phyloP scores from a whole-genome alignment of 2,113 vertebrate species.

The Neofelis nebulosa region DNA sequence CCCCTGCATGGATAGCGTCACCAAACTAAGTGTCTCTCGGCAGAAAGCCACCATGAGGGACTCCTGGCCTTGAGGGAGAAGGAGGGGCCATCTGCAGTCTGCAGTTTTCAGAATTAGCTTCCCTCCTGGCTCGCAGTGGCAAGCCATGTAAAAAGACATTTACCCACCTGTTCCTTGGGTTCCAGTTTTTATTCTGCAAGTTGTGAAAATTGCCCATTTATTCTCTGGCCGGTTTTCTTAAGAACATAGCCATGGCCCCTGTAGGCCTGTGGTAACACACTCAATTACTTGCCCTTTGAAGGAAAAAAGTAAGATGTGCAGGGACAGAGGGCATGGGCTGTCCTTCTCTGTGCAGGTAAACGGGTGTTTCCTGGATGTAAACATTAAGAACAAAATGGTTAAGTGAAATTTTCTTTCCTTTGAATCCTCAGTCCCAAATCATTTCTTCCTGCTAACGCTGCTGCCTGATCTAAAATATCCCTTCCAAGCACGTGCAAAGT shows the following conservation, averaged over 20 bases:
- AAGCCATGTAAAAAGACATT: not conserved
- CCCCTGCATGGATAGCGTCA: too few relatives aligned
- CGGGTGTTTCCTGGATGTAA: not conserved
- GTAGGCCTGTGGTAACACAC: not conserved
- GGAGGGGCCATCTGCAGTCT: not conserved
- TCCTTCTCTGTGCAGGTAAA: not conserved
- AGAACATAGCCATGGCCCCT: too few relatives aligned
- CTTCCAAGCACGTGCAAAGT: not conserved
- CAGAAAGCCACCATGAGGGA: not conserved
- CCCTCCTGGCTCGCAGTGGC: not conserved
- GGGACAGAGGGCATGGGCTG: not conserved
- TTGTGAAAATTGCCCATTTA: not conserved
- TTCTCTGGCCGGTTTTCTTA: not conserved
- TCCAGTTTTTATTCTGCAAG: not conserved
- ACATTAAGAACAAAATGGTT: not conserved
- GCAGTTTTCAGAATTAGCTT: not conserved
- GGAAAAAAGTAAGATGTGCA: not conserved
- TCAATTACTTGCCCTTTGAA: not conserved
- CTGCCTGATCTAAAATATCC: not conserved
- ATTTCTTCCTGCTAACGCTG: not conserved
- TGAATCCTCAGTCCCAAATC: not conserved
- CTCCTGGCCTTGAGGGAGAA: not conserved
- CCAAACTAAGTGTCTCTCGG: not conserved
- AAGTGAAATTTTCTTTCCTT: constrained; percentile 26
- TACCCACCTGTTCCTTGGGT: not conserved